These are phyloP conservation scores for Metalampra italica DNA, from an alignment of 2,888 invertebrate species.

Conservation along the genomic window DNA sequence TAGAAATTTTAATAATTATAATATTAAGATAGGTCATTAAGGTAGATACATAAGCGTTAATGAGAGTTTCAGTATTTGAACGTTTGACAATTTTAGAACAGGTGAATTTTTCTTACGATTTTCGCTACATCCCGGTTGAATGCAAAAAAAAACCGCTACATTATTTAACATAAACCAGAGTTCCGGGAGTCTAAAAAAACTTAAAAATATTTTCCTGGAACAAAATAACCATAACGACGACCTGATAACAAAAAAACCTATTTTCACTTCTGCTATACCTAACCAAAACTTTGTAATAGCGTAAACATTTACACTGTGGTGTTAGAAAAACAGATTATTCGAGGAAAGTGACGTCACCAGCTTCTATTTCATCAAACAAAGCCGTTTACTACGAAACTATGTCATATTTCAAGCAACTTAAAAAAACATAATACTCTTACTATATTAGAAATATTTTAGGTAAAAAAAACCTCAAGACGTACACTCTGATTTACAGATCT, in stretches of 20 bases:
- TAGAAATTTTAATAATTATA: too few relatives aligned
- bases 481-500: too few relatives aligned
- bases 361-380: neutral
- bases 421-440: too few relatives aligned
- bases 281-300: conserved; percentile 20
- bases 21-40: too few relatives aligned
- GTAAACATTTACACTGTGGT: conserved; percentile 5
- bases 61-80: too few relatives aligned
- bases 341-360: conserved; percentile 5
- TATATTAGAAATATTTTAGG: too few relatives aligned
- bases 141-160: too few relatives aligned
- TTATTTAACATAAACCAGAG: conserved; percentile 13
- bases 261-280: conserved; percentile 22
- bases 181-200: conserved; percentile 21
- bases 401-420: neutral
- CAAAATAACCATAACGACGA: conserved; percentile 9
- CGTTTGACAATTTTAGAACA: neutral
- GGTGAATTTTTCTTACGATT: neutral
- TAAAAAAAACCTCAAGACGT: too few relatives aligned
- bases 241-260: conserved; percentile 23
- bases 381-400: neutral
- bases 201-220: conserved; percentile 15
- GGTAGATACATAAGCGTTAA: too few relatives aligned
- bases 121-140: too few relatives aligned
- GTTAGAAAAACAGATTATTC: neutral